Evolutionary conservation across 2,888 invertebrate genomes (phyloP), one percentile per base, ranked within the genome.

Genomic region (Drosophila mulleri): DNA sequence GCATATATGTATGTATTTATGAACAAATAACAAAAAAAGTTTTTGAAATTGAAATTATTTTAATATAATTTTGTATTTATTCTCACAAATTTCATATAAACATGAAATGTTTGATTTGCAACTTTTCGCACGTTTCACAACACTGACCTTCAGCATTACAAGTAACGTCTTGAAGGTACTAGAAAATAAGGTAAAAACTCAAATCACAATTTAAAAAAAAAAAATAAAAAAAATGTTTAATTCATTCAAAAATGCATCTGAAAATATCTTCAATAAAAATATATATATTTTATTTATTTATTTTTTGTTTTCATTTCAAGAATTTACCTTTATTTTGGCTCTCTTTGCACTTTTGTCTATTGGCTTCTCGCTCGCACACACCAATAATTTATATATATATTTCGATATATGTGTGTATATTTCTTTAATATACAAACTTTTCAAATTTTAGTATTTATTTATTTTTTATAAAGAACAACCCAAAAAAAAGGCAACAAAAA

Each of bases 311-410:
- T 29, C 9, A 16, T 37, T 52, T 58, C 11, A 50, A 61, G 39
- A 63, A 63, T 54, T 79, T 78, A 78, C 78, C 80, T 75, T 78
- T 67, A 52, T 45, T 66, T 68, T 29, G 29, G 66, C 61, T 59
- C 61, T 72, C 48, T 44, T 59, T 62, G 44, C 61, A 52, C 57
- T 68, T 64, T 35, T 60, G 52, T 67, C 62, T 45, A 35, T 61
- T 23, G 42, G 3, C 48, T 20, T 26, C 11, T 58, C 35, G 58
- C 45, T 47, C 47, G 45, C 44, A 32, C 47, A 48, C 56, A 62
- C 54, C 47, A 60, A 62, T 53, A 57, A 54, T 26, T 12, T 11
- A 6, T 16, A 39, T 53, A 23, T 53, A 12, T 23, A 3, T 23
- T 14, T 23, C 18, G 35, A 20, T 52, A 35, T 52, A 20, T 39